phyloP scores from a whole-genome alignment of 2,113 vertebrate species.

The Aspidoscelis tigris region DNA sequence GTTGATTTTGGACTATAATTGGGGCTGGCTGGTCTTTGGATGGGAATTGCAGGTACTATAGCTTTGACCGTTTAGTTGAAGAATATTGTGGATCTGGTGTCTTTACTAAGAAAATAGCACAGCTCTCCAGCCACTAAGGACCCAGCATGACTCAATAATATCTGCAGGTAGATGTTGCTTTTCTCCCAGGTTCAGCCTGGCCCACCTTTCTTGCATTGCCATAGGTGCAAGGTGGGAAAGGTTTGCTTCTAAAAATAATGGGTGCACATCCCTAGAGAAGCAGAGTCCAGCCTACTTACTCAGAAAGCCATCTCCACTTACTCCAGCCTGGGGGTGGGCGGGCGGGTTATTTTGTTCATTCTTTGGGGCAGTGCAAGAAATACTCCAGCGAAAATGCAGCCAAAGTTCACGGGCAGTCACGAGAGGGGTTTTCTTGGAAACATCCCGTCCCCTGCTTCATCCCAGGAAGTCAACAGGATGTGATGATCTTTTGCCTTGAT shows the following conservation, averaged over 20 bases:
- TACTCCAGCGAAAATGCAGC: background rate
- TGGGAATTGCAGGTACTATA: no score
- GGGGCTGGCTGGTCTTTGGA: no score
- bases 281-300: background rate
- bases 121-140: no score
- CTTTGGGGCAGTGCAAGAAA: background rate
- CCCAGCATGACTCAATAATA: no score
- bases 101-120: no score
- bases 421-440: conserved; percentile 6
- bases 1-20: no score
- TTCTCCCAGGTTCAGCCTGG: no score
- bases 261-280: background rate
- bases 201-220: background rate
- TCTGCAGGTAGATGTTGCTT: no score
- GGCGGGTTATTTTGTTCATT: background rate
- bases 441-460: background rate
- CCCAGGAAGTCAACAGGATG: conserved; percentile 38
- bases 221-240: background rate
- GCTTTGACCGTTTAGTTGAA: no score
- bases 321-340: background rate
- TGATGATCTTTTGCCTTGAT: conserved; percentile 13
- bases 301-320: background rate
- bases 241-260: background rate
- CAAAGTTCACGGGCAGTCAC: conserved; percentile 7
- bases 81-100: no score